Conservation (phyloP, 2,113 vertebrate genomes). For the Varanus komodoensis region DNA sequence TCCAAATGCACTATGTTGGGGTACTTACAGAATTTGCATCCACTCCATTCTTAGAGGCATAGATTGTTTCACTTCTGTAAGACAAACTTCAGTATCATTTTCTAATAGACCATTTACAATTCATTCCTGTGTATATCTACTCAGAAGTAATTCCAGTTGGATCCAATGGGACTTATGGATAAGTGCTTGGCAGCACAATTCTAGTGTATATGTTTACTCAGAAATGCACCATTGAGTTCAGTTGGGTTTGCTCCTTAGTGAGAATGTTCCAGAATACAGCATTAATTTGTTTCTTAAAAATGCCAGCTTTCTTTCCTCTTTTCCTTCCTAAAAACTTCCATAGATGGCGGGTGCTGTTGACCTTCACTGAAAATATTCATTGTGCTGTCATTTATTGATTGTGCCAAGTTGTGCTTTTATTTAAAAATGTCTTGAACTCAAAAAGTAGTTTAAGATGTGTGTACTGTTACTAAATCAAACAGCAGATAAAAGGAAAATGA, state of each 20-base stretch:
- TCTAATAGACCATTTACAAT: not conserved
- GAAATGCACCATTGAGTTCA: not conserved
- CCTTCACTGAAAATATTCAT: slow-evolving; percentile 2
- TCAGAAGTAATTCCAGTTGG: not conserved
- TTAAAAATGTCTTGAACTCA: slow-evolving; percentile 34
- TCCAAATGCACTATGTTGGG: not conserved
- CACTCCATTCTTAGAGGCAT: not conserved
- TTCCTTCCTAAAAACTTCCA: not conserved
- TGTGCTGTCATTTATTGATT: slow-evolving; percentile 36
- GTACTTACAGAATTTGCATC: too few relatives aligned
- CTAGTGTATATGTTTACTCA: too few relatives aligned
- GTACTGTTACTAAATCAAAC: slow-evolving; percentile 1
- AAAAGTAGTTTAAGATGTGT: slow-evolving; percentile 42
- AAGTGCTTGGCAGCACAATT: too few relatives aligned
- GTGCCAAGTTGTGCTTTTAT: not conserved
- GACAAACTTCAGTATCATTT: not conserved
- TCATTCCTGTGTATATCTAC: not conserved
- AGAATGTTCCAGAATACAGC: not conserved
- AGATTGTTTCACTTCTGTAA: rapidly evolving
- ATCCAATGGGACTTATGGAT: not conserved
- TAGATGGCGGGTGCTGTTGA: not conserved
- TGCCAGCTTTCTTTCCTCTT: not conserved
- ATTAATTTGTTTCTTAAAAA: not conserved
- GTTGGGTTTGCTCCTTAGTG: not conserved
- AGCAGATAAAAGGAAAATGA: slow-evolving; percentile 17